Percentiles rank a stretch among this genome's conserved stretches.
phyloP scores from a whole-genome alignment of 2,888 invertebrate genomes.

The Eristalinus sepulchralis region DNA sequence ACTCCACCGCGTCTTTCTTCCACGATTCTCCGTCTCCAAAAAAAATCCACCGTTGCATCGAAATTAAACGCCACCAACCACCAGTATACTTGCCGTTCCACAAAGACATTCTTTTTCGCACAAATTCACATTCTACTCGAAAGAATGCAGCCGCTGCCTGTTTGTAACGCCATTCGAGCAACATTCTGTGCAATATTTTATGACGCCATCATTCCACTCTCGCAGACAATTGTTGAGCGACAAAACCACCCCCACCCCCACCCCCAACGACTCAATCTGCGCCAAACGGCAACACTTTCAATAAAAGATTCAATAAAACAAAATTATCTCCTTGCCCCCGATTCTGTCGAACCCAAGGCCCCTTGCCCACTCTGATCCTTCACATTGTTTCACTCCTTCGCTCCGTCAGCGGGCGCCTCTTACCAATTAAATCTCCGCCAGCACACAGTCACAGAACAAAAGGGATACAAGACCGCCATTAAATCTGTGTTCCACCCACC shows the following conservation, averaged over 20 bases:
- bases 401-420: neutral
- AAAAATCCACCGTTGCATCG: neutral
- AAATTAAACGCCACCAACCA: neutral
- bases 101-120: neutral
- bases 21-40: too few relatives aligned
- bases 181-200: neutral
- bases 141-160: neutral
- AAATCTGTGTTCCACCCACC: slow-evolving; percentile 14
- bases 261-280: neutral
- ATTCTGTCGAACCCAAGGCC: neutral
- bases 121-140: neutral
- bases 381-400: neutral
- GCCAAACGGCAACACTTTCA: neutral
- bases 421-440: slow-evolving; percentile 21
- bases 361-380: neutral
- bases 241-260: neutral
- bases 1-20: too few relatives aligned
- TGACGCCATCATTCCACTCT: neutral
- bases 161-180: neutral
- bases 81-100: too few relatives aligned
- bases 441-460: neutral
- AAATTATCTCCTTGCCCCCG: neutral
- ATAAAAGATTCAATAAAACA: neutral
- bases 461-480: neutral
- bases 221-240: neutral